Base-by-base conservation (phyloP, 1,140 invertebrate genomes). In the Philopotamus ludificatus region DNA sequence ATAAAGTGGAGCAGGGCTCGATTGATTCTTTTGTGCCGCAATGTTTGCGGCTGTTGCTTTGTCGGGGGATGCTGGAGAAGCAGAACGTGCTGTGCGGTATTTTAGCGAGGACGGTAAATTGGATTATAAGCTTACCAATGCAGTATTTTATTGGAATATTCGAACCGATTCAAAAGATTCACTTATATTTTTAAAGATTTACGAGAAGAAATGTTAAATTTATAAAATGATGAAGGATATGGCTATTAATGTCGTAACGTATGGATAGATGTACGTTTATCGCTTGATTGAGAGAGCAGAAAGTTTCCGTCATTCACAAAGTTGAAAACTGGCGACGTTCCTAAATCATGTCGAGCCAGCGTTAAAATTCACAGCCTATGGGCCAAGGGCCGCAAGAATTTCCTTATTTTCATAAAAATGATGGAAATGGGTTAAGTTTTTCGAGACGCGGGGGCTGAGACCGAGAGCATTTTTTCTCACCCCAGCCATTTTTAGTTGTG, bases 391-490 rank as follows among this genome's bases (percentile, higher is more conserved):
- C n/a, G 2, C 10, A 10, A 42, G 58, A 67, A 54, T 66, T 63
- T 63, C 61, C 65, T 67, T 67, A 67, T 67, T 67, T 66, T 63
- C 60, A 67, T 67, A 67, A 67, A 67, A 67, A 67, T 67, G 65
- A 67, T 67, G 65, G 65, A 67, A 67, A 67, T 45, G 53, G 51
- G 53, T 58, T 62, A 67, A 67, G 50, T 67, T 63, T 55, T 39
- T 34, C n/a, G n/a, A n/a, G n/a, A n/a, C n/a, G n/a, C n/a, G n/a
- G n/a, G n/a, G n/a, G n/a, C 23, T 15, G 22, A 4, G 21, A 9
- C 2, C 21, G 15, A 7, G 22, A 53, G 28, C 4, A 34, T 34
- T 34, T 34, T 12, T 34, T 12, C 28, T 7, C 4, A 7, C 12
- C 28, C 12, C 28, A 4, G 12, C 12, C 28, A 4, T 34, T 7